Evolutionary conservation across 2,888 invertebrate species (phyloP), one percentile per base, ranked within the genome.

Genomic region (Tipula helvola): DNA sequence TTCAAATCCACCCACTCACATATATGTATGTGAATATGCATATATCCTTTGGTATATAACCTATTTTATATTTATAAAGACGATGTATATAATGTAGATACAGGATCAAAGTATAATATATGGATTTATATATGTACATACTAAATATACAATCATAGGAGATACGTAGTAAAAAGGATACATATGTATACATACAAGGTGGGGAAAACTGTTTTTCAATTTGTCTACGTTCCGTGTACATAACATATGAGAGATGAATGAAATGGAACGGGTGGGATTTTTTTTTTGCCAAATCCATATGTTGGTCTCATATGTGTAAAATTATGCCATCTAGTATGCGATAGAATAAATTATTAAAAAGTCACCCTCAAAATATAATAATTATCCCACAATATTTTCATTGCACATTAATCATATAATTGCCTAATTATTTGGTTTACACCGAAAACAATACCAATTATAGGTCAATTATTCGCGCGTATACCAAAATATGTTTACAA

Each of bases 1-100:
- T 84, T 84, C 84, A 84, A 84, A 84, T 84, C 84, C 84, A 84
- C 84, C 84, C 84, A 84, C 84, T 84, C 84, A 39, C 39, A 71
- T 71, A 28, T 71, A 71, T 16, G 44, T 71, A 71, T 71, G 52
- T 52, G 52, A 52, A 52, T 83, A 39, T 84, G n/a, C 28, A 28
- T 84, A 39, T 84, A 84, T 84, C 71, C 71, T 28, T 39, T 28
- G 1, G 36, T 83, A 83, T 36, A 83, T 83, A 83, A 83, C 83
- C 83, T 83, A 36, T 83, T 39, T 84, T 84, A 39, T 84, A 39
- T 84, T n/a, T 84, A 39, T 39, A 84, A 5, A n/a, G 7, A 36
- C 10, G 44, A 16, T 52, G 3, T 52, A 52, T 13, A 13, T 47
- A 13, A 47, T 52, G 41, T 84, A 16, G 39, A 18, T 84, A 84